These are phyloP conservation scores for Eurytoma adleriae DNA, from an alignment of 2,888 invertebrate genomes.

Conservation along the genomic window DNA sequence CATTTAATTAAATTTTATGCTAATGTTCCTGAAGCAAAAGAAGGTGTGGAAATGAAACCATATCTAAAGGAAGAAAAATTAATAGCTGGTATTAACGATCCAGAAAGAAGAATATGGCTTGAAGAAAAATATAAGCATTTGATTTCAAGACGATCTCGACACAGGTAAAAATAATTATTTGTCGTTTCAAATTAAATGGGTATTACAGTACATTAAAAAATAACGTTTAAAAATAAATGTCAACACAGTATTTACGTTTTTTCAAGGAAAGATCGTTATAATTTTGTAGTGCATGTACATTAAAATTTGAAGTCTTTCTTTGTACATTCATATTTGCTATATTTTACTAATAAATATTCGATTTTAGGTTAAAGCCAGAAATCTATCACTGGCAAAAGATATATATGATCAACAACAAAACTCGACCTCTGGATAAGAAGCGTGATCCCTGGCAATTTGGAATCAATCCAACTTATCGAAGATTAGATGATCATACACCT, in stretches of 20 bases:
- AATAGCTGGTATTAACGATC: conserved; percentile 83
- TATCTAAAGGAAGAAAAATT: conserved; percentile 81
- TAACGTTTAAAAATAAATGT: neutral
- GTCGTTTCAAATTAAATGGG: neutral
- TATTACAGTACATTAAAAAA: neutral
- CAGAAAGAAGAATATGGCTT: conserved; percentile 83
- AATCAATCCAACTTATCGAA: conserved; percentile 81
- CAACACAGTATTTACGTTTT: neutral
- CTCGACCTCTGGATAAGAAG: conserved; percentile 83
- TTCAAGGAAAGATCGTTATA: neutral
- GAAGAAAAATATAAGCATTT: conserved; percentile 84
- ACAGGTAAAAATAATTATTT: conserved; percentile 67
- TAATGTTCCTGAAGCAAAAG: conserved; percentile 82
- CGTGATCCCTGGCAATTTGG: conserved; percentile 84
- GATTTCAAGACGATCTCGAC: conserved; percentile 82
- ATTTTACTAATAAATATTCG: conserved; percentile 22
- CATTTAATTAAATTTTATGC: conserved; percentile 85
- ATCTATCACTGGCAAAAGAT: conserved; percentile 89
- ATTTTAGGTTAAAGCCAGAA: conserved; percentile 80
- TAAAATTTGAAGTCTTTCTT: neutral
- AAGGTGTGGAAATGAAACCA: conserved; percentile 83
- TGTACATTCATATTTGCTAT: conserved; percentile 15
- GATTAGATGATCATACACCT: conserved; percentile 82
- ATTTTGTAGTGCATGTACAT: conserved; percentile 30
- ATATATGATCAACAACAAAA: conserved; percentile 85